Conservation (phyloP, 2,888 invertebrate genomes). For the Tenthredo notha region DNA sequence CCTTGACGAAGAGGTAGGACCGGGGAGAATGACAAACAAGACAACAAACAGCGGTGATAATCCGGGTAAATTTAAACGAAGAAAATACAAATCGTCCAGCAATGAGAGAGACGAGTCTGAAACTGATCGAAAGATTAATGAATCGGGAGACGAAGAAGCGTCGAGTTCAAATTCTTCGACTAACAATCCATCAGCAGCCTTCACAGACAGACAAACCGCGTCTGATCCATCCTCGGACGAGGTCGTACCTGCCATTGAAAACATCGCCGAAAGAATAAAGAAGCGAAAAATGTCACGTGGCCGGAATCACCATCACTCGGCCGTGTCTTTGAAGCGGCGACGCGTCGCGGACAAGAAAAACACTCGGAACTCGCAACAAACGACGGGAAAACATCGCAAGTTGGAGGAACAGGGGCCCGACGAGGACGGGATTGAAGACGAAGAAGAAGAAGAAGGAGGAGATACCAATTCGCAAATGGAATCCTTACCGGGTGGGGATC, state of each 20-base stretch:
- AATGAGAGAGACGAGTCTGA: constrained; percentile 41
- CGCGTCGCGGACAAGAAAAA: neutral
- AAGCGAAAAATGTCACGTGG: constrained; percentile 67
- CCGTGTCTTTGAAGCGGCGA: constrained; percentile 16
- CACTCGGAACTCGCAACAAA: neutral
- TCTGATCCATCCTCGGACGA: neutral
- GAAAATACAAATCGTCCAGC: constrained; percentile 54
- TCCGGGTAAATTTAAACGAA: constrained; percentile 45
- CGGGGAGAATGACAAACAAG: constrained; percentile 59
- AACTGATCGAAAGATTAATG: constrained; percentile 48
- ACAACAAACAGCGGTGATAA: constrained; percentile 53
- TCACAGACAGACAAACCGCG: neutral
- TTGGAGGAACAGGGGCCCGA: neutral
- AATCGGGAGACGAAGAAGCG: constrained; percentile 48
- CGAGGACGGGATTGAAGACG: neutral
- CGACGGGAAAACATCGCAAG: neutral
- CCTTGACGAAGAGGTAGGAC: constrained; percentile 61
- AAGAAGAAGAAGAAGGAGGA: neutral
- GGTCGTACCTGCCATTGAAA: constrained; percentile 65
- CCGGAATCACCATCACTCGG: neutral
- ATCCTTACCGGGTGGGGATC: neutral
- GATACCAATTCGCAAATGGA: neutral
- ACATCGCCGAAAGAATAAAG: constrained; percentile 75
- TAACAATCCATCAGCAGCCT: neutral
- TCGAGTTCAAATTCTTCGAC: constrained; percentile 54